Percentiles rank a stretch among this genome's conserved stretches.
phyloP scores from a whole-genome alignment of 1,140 invertebrate genomes.

The Drosophila nebulosa region DNA sequence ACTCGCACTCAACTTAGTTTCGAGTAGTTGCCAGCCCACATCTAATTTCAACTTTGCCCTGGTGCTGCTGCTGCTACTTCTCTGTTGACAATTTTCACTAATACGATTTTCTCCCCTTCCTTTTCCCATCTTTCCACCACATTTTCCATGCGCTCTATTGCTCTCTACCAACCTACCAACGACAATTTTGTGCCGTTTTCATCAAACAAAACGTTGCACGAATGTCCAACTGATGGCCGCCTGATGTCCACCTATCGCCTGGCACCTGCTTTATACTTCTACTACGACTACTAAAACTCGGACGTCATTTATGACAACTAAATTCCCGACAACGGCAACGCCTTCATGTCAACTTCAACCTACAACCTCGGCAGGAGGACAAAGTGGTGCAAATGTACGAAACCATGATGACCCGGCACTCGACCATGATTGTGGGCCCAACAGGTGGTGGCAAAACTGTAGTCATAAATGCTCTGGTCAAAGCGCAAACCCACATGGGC shows the following conservation, averaged over 20 bases:
- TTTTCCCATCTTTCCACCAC: conserved; percentile 15
- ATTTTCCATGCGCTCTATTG: conserved; percentile 13
- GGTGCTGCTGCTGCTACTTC: not conserved
- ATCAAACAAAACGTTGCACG: conserved; percentile 75
- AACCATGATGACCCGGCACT: conserved; percentile 96
- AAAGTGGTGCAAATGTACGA: conserved; percentile 95
- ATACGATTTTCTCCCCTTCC: conserved; percentile 58
- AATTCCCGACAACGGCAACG: conserved; percentile 61
- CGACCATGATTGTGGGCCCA: conserved; percentile 94
- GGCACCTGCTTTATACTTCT: not conserved
- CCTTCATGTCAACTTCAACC: conserved; percentile 36
- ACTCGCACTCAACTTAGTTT: not conserved
- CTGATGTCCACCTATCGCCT: no score
- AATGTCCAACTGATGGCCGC: conserved; percentile 61
- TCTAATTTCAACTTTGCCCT: conserved; percentile 71
- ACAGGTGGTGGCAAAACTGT: conserved; percentile 95
- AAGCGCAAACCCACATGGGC: conserved; percentile 89
- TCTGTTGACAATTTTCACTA: conserved; percentile 64
- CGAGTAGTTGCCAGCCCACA: conserved; percentile 16
- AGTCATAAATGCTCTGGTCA: conserved; percentile 89
- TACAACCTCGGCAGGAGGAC: conserved; percentile 84
- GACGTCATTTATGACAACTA: conserved; percentile 74
- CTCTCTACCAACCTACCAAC: not conserved
- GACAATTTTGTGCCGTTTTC: conserved; percentile 55
- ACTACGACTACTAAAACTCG: not conserved